Conservation (phyloP, 2,113 vertebrate species). For the Neodon shergylaensis region DNA sequence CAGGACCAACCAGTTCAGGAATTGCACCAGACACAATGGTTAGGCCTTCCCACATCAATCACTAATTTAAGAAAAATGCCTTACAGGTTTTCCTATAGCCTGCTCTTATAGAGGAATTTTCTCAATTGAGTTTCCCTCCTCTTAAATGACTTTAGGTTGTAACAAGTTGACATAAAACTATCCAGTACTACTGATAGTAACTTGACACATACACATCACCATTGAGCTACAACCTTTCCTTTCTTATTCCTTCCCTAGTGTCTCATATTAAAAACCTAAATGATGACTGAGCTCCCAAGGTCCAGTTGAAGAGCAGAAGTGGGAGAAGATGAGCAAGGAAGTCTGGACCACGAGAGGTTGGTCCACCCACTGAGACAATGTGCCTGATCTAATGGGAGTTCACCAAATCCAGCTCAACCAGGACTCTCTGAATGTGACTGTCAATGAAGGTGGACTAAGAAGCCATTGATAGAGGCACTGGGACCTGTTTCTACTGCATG, state of each 20-base stretch:
- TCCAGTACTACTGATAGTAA: not conserved
- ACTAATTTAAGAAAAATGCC: not conserved
- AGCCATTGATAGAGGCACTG: too few species aligned
- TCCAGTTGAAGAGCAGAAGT: too few species aligned
- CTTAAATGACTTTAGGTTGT: not conserved
- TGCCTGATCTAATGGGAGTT: too few species aligned
- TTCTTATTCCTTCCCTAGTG: not conserved
- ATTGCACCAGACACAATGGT: not conserved
- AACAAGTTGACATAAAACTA: not conserved
- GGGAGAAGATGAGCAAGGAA: too few species aligned
- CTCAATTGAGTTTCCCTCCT: not conserved
- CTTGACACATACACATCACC: not conserved
- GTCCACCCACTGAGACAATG: too few species aligned
- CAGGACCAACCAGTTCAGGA: not conserved
- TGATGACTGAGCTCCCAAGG: not conserved
- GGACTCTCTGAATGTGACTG: too few species aligned
- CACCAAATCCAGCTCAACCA: too few species aligned
- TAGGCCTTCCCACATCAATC: not conserved
- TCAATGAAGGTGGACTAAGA: too few species aligned
- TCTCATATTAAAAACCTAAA: not conserved
- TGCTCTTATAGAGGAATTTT: not conserved
- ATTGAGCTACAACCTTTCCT: not conserved
- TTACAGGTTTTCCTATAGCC: not conserved
- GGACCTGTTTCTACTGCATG: too few species aligned
- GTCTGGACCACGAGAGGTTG: too few species aligned